A percentile compares a stretch with the other conserved stretches of the same genome.
Conservation (phyloP, 2,888 invertebrate species). For the Rhingia campestris region DNA sequence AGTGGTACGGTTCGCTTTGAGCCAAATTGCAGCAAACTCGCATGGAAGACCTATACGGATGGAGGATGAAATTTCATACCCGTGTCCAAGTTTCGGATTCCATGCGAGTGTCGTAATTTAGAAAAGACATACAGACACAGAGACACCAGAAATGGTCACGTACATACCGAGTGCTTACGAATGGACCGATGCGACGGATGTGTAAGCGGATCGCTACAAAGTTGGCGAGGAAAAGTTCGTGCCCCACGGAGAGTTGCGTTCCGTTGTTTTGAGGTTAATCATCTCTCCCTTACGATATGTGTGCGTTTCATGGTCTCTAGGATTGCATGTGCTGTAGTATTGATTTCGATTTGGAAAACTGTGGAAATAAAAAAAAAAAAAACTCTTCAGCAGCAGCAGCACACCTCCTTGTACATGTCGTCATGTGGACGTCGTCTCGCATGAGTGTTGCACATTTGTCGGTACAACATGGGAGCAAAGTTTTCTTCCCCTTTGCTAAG, state of each 20-base stretch:
- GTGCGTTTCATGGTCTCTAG: conserved; percentile 20
- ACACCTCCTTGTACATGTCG: too few relatives aligned
- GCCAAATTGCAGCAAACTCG: conserved; percentile 32
- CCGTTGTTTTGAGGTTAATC: conserved; percentile 29
- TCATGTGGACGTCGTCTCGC: background rate
- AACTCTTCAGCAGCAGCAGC: background rate
- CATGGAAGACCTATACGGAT: conserved; percentile 38
- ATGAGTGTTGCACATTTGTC: conserved; percentile 33
- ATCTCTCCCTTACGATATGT: conserved; percentile 11
- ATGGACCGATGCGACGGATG: conserved; percentile 45
- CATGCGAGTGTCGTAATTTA: conserved; percentile 56
- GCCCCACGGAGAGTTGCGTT: background rate
- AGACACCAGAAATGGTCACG: conserved; percentile 60
- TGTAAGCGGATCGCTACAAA: conserved; percentile 23
- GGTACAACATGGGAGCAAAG: conserved; percentile 19
- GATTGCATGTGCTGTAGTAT: conserved; percentile 37
- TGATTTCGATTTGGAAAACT: conserved; percentile 51
- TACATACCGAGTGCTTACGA: conserved; percentile 14
- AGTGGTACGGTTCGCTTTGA: conserved; percentile 34
- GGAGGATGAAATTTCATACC: conserved; percentile 53
- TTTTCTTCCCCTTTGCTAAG: conserved; percentile 3
- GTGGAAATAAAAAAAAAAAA: conserved; percentile 13
- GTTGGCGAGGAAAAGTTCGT: conserved; percentile 44
- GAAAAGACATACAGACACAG: conserved; percentile 6
- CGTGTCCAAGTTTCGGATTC: conserved; percentile 62